Conservation (phyloP, 2,797 vertebrate genomes). For the Antrozous pallidus region DNA sequence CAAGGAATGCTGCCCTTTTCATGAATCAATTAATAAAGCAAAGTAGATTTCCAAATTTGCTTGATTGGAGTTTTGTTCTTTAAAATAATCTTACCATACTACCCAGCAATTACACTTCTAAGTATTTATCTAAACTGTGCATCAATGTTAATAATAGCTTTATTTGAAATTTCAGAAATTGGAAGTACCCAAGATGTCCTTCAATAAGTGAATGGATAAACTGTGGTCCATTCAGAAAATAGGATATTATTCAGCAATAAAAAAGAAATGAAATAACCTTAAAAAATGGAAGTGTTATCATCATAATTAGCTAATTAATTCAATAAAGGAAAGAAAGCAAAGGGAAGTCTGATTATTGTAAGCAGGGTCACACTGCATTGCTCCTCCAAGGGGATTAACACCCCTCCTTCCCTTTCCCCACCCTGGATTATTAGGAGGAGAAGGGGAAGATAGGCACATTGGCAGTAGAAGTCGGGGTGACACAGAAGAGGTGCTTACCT, state of each 20-base stretch:
- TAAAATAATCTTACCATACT: background rate
- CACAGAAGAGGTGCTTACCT: background rate
- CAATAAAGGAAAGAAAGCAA: background rate
- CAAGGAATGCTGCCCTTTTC: background rate
- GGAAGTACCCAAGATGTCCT: background rate
- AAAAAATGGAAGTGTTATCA: background rate
- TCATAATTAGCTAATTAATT: background rate
- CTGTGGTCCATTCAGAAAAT: background rate
- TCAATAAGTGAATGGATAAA: background rate
- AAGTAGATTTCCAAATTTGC: background rate
- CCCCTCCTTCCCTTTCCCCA: background rate
- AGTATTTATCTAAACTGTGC: background rate
- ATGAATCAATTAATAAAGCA: background rate
- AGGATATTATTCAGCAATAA: background rate
- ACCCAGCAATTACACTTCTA: background rate
- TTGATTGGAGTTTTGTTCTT: background rate
- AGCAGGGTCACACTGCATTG: background rate
- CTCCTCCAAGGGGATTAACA: background rate
- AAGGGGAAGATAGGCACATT: background rate
- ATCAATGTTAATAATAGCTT: background rate
- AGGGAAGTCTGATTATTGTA: background rate
- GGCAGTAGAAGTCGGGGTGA: background rate
- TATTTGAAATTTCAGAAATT: background rate
- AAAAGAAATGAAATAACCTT: background rate
- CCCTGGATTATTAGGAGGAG: background rate